A percentile compares a stretch with the other conserved stretches of the same genome.
These are phyloP conservation scores for Lagothrix lagotricha DNA, from an alignment of 2,797 vertebrate species.

Conservation along the genomic window DNA sequence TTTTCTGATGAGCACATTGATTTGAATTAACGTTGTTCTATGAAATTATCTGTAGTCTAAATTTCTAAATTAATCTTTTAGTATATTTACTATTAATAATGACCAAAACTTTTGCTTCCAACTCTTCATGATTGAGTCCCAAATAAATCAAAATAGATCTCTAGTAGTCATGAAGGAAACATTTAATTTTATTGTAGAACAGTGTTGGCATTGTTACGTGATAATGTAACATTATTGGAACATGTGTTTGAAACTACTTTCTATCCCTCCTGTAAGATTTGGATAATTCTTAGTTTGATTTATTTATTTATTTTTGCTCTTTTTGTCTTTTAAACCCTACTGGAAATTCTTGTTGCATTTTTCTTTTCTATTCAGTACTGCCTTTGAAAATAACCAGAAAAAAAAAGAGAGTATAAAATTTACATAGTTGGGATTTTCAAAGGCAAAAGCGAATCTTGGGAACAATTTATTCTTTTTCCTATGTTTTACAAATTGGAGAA, in stretches of 20 bases:
- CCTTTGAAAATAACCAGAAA: not conserved
- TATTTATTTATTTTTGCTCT: not conserved
- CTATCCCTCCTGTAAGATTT: not conserved
- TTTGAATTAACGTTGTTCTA: not conserved
- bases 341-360: not conserved
- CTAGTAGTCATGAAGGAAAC: not conserved
- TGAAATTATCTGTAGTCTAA: constrained; percentile 24
- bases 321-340: not conserved
- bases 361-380: not conserved
- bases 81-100: constrained; percentile 12
- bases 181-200: not conserved
- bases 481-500: not conserved
- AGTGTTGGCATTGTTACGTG: not conserved
- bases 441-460: not conserved
- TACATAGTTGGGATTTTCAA: not conserved
- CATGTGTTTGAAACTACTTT: not conserved
- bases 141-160: constrained; percentile 41
- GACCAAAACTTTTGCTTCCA: constrained; percentile 44
- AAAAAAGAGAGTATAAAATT: not conserved
- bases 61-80: not conserved
- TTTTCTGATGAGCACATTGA: not conserved
- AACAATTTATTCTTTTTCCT: not conserved
- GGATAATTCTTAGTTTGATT: not conserved
- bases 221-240: not conserved
- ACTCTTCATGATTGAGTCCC: constrained; percentile 28